phyloP scores from a whole-genome alignment of 2,113 vertebrate genomes.

The Larimichthys polyactis region DNA sequence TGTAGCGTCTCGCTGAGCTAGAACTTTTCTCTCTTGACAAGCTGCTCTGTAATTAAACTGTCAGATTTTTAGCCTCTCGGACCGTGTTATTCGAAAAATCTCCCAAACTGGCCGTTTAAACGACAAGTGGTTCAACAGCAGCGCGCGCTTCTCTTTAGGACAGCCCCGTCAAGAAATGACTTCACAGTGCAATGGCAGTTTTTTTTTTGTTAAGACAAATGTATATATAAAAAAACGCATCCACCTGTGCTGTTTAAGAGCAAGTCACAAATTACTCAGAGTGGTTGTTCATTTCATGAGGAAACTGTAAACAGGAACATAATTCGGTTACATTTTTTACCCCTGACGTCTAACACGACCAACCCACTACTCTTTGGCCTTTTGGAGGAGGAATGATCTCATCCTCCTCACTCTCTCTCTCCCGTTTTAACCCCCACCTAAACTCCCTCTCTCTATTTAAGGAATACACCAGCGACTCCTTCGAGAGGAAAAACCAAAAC shows the following conservation, averaged over 20 bases:
- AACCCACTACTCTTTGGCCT: slow-evolving; percentile 69
- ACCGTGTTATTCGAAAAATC: background rate
- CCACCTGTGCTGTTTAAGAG: slow-evolving; percentile 34
- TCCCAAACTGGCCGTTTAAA: slow-evolving; percentile 1
- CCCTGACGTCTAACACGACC: background rate
- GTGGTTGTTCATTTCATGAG: background rate
- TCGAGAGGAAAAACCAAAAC: slow-evolving; percentile 23
- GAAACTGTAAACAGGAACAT: slow-evolving; percentile 52
- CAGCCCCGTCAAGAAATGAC: slow-evolving; percentile 45
- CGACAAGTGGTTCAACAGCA: slow-evolving; percentile 1
- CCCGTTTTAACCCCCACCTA: background rate
- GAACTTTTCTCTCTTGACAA: background rate
- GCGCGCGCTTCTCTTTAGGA: background rate
- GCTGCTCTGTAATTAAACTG: background rate
- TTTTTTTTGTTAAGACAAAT: slow-evolving; percentile 73
- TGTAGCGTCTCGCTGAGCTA: background rate
- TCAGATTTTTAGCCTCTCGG: background rate
- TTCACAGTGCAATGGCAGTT: slow-evolving; percentile 81
- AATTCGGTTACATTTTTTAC: background rate
- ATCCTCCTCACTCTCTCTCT: background rate
- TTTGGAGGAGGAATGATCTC: slow-evolving; percentile 16
- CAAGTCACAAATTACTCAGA: background rate
- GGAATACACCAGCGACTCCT: slow-evolving; percentile 12
- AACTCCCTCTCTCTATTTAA: background rate
- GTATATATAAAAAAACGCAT: slow-evolving; percentile 51